Base-by-base conservation (phyloP, 2,888 invertebrate genomes). In the Leptopterna dolabrata region DNA sequence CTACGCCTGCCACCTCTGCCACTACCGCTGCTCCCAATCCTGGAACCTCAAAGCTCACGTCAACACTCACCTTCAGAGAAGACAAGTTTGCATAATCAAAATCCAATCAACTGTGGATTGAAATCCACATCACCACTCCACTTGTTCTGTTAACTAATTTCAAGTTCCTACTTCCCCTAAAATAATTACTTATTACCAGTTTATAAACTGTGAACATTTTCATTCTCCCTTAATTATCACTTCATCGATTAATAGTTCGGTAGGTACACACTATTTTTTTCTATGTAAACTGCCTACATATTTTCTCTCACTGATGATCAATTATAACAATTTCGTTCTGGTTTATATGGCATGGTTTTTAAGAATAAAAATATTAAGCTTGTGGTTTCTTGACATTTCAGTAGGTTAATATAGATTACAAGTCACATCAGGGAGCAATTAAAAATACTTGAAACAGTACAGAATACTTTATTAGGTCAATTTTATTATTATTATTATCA, bases 1-100 rank as follows among this genome's bases (percentile, higher is more conserved):
- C 29, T 87, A 55, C 76, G 36, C 83, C n/a, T 87, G 87, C 70
- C 80, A 73, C 76, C 70, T 87, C 24, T 87, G 87, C 41, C 70
- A 76, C 19, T 76, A 76, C 70, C 76, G 55, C 13, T 88, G 81
- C 76, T 71, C 86, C 3, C 85, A 88, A 81, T 81, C 81, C 81
- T 86, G 86, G 80, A 80, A 86, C 36, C 81, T 88, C 63, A 87
- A 87, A 73, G 76, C 78, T 24, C 87, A 87, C 84, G 63, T 87
- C 41, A 87, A 76, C 43, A 55, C 51, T 30, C 87, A 87, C 84
- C 78, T 78, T 0, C 78, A 78, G 45, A 41, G 73, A 47, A 73
- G 85, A 30, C 81, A 45, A 24, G 85, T 85, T 45, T 73, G 85
- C 45, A 73, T 85, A 9, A 85, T 85, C 45, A 85, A 85, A 41